Evolutionary conservation across 1,140 invertebrate species (phyloP).

Genomic region (Drosophila athabasca): DNA sequence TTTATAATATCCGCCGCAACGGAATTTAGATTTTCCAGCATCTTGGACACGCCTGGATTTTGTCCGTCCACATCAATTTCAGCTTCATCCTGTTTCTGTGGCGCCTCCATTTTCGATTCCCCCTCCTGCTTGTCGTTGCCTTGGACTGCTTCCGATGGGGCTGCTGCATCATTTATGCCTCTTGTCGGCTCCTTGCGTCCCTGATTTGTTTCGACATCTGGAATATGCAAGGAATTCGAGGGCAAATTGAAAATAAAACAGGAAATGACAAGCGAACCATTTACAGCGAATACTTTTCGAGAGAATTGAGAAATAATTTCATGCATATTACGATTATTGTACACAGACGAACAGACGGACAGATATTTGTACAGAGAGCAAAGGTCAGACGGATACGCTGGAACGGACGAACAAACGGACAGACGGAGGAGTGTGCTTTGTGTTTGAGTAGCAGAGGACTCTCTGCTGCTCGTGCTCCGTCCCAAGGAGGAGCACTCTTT

Average conservation of each 20-base stretch:
- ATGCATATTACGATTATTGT: constrained; percentile 70
- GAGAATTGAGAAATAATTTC: constrained; percentile 78
- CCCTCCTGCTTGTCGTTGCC: constrained; percentile 9
- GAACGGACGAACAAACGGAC: constrained; percentile 2
- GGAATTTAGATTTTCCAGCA: constrained; percentile 73
- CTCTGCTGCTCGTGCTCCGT: not conserved
- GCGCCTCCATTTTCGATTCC: too few species aligned
- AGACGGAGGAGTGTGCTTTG: constrained; percentile 11
- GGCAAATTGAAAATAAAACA: constrained; percentile 79
- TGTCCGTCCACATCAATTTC: constrained; percentile 11
- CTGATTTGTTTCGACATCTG: constrained; percentile 79
- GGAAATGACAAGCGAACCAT: constrained; percentile 77
- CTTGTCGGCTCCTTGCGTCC: constrained; percentile 47
- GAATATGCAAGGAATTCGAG: constrained; percentile 76
- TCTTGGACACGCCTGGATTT: constrained; percentile 47
- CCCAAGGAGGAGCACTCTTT: not conserved
- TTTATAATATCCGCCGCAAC: constrained; percentile 73
- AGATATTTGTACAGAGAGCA: not conserved
- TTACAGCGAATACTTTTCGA: constrained; percentile 56
- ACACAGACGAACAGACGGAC: constrained; percentile 23
- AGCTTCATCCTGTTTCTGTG: not conserved
- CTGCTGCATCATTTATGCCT: constrained; percentile 72
- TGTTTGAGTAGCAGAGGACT: constrained; percentile 14
- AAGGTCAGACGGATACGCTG: too few species aligned
- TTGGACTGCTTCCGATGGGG: constrained; percentile 36